phyloP scores from a whole-genome alignment of 2,797 vertebrate species.

The Scleropages formosus region DNA sequence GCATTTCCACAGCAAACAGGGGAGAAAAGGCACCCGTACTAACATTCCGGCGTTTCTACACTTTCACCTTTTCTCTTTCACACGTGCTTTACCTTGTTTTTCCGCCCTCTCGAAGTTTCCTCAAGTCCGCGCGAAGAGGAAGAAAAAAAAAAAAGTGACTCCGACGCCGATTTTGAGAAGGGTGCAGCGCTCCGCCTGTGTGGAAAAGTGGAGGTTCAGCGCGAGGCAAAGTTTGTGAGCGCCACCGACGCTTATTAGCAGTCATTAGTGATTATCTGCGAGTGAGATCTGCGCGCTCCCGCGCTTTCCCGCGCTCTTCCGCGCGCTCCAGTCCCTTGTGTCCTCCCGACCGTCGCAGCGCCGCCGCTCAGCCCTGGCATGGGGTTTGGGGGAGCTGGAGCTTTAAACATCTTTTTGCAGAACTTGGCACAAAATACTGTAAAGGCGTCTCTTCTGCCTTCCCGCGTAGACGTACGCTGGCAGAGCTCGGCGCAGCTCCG shows the following conservation, averaged over 20 bases:
- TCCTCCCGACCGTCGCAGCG: slow-evolving; percentile 1
- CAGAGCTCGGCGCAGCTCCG: slow-evolving; percentile 22
- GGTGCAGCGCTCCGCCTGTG: not conserved
- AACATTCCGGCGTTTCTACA: too few relatives aligned
- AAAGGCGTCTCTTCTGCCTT: slow-evolving; percentile 46
- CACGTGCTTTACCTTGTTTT: slow-evolving; percentile 24
- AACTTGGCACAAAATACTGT: slow-evolving; percentile 51
- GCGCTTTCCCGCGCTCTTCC: slow-evolving; percentile 23
- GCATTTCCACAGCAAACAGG: too few relatives aligned
- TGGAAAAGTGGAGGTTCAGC: not conserved
- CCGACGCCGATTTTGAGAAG: slow-evolving; percentile 8
- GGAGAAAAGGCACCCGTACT: too few relatives aligned
- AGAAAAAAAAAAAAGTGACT: slow-evolving; percentile 11
- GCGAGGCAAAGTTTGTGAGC: too few relatives aligned
- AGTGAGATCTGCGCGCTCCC: not conserved
- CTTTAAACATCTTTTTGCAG: slow-evolving; percentile 44
- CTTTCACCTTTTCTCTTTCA: not conserved
- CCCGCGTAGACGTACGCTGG: slow-evolving; percentile 36
- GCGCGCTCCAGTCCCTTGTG: not conserved
- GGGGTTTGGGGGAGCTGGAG: slow-evolving; percentile 33
- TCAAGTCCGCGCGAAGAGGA: slow-evolving; percentile 16
- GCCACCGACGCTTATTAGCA: too few relatives aligned
- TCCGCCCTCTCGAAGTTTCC: slow-evolving; percentile 15
- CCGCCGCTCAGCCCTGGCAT: slow-evolving; percentile 46
- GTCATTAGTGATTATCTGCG: slow-evolving; percentile 19